Evolutionary conservation across 2,113 vertebrate species (phyloP), one percentile per base, ranked within the genome.

Genomic region (Octodon degus): DNA sequence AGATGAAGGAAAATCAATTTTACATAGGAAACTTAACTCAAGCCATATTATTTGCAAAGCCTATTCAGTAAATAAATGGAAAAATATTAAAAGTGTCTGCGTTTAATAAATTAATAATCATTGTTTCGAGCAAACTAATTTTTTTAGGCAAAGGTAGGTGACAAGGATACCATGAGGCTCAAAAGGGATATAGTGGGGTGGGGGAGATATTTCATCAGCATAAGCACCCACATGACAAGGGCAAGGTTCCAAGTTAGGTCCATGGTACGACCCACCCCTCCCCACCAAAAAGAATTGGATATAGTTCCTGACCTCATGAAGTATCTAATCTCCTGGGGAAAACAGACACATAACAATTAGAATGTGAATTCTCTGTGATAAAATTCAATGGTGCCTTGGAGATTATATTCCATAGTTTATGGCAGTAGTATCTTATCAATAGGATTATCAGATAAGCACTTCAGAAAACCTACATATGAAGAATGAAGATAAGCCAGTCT

Each of bases 61-160:
- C 5, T n/a, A 62, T 5, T 47, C 0, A 97, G 95, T 96, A 97
- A 90, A 97, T 95, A 97, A 67, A 92, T 63, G 65, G 81, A 94
- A 50, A 91, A 94, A 91, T 89, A 84, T 4, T 32, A 27, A 94
- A 72, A 68, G 12, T 32, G 2, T 32, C 34, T 55, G 16, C 16
- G 34, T 3, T 6, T 4, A 55, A 53, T 72, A n/a, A 60, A 43
- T 79, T 34, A 79, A n/a, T 65, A 22, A 86, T 27, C 53, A 53
- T 0, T 50, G 47, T 19, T 37, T 88, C n/a, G 24, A 50, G 72
- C 0, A 62, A 4, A 1, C 4, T 67, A 13, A 19, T 2, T 79
- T 72, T 74, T 80, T 68, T 37, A 80, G 19, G 32, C 8, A 77
- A 2, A 80, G 43, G 1, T 47, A 65, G 12, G 16, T 89, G 4